Conservation (phyloP, 2,113 vertebrate species). For the Gobio gobio region DNA sequence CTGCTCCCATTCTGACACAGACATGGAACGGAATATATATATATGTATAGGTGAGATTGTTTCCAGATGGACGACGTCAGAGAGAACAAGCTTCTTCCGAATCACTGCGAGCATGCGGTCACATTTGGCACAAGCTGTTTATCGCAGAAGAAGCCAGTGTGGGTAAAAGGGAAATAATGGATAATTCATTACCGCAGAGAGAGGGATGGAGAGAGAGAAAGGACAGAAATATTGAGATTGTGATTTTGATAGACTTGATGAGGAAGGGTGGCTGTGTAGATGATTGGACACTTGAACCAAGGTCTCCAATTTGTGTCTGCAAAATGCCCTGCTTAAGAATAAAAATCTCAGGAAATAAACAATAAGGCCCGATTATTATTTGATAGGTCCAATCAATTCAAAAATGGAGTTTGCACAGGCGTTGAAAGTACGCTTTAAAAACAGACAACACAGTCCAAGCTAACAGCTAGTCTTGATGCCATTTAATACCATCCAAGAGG, state of each 20-base stretch:
- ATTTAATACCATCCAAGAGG: slow-evolving; percentile 39
- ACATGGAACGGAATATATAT: slow-evolving; percentile 8
- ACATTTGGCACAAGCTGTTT: slow-evolving; percentile 32
- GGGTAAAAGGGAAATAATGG: slow-evolving; percentile 2
- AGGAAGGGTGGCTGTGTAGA: slow-evolving; percentile 5
- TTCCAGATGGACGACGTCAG: slow-evolving; percentile 4
- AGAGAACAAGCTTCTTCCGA: slow-evolving; percentile 3
- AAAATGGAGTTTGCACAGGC: neutral
- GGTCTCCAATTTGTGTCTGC: slow-evolving; percentile 20
- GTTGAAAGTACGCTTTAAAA: neutral
- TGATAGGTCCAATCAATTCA: slow-evolving; percentile 45
- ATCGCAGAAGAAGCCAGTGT: neutral
- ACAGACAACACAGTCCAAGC: neutral
- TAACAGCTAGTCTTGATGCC: slow-evolving; percentile 42
- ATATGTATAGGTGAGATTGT: slow-evolving; percentile 8
- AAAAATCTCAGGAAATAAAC: slow-evolving; percentile 39
- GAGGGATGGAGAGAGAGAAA: slow-evolving; percentile 21
- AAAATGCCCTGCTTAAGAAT: slow-evolving; percentile 27
- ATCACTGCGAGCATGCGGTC: neutral
- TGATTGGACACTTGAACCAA: slow-evolving; percentile 34
- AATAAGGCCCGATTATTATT: slow-evolving; percentile 44
- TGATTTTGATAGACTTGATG: slow-evolving; percentile 27
- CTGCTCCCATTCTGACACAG: slow-evolving; percentile 16
- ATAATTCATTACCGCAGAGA: neutral
- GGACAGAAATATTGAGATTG: neutral